Percentiles rank a stretch among this genome's conserved stretches.
Conservation (phyloP, 2,888 invertebrate species). For the Microplitis manilae region DNA sequence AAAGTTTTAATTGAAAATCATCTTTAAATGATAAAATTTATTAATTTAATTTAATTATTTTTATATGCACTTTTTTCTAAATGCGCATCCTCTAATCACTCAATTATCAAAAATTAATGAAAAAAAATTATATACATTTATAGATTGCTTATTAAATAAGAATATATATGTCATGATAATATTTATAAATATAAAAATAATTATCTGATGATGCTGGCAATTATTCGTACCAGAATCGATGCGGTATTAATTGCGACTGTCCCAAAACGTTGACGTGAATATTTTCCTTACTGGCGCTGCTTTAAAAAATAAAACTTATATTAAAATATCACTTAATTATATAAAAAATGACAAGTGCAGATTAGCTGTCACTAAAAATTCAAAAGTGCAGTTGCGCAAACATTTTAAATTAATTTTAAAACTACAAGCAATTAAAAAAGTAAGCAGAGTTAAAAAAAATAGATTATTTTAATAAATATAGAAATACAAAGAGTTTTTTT, state of each 20-base stretch:
- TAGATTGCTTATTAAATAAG: background rate
- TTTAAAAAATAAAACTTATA: slow-evolving; percentile 43
- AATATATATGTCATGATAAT: background rate
- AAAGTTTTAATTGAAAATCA: slow-evolving; percentile 5
- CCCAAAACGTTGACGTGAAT: slow-evolving; percentile 51
- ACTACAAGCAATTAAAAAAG: slow-evolving; percentile 10
- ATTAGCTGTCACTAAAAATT: background rate
- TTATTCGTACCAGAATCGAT: slow-evolving; percentile 45
- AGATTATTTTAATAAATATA: slow-evolving; percentile 30
- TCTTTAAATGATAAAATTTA: background rate
- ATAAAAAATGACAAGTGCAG: background rate
- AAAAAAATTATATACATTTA: background rate
- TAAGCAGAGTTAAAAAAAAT: slow-evolving; percentile 7
- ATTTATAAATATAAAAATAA: no score
- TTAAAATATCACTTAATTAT: slow-evolving; percentile 10
- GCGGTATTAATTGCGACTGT: slow-evolving; percentile 37
- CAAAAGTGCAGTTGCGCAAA: background rate
- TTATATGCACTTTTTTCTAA: background rate
- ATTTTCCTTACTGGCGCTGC: slow-evolving; percentile 56
- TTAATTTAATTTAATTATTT: background rate
- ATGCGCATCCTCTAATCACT: background rate
- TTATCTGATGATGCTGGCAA: background rate
- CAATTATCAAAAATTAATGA: background rate
- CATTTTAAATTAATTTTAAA: slow-evolving; percentile 12
- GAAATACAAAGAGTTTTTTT: background rate